Conservation (phyloP, 1,140 invertebrate genomes). For the Drosophila sulfurigaster region DNA sequence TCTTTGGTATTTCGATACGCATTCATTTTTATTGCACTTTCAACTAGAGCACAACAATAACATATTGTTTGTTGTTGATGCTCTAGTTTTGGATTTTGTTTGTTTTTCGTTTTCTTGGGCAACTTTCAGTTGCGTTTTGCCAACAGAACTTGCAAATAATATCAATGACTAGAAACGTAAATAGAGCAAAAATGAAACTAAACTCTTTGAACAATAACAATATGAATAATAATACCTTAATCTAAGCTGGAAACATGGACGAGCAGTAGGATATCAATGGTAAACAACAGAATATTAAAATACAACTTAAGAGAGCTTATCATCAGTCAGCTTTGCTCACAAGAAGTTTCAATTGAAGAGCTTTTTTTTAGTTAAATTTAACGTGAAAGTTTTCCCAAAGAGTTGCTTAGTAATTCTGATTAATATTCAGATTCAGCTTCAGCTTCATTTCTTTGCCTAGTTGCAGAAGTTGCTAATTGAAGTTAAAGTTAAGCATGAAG, state of each 20-base stretch:
- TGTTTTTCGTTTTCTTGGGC: slow-evolving; percentile 29
- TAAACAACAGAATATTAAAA: slow-evolving; percentile 5
- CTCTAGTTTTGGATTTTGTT: slow-evolving; percentile 19
- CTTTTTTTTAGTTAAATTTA: background rate
- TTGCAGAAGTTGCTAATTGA: too few relatives aligned
- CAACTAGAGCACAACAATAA: slow-evolving; percentile 20
- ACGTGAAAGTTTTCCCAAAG: background rate
- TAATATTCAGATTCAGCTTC: too few relatives aligned
- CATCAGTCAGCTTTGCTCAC: background rate
- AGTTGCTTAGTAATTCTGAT: too few relatives aligned
- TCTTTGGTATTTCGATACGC: slow-evolving; percentile 16
- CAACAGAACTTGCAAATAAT: slow-evolving; percentile 61
- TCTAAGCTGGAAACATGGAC: slow-evolving; percentile 49
- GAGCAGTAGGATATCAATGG: slow-evolving; percentile 26
- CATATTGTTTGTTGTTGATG: slow-evolving; percentile 1
- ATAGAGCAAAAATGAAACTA: slow-evolving; percentile 46
- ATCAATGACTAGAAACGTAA: slow-evolving; percentile 24
- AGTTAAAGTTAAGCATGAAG: too few relatives aligned
- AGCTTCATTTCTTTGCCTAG: too few relatives aligned
- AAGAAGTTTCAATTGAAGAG: background rate
- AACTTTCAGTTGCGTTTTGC: slow-evolving; percentile 66
- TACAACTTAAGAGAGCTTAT: background rate
- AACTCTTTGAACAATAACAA: slow-evolving; percentile 63
- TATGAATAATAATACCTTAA: slow-evolving; percentile 52
- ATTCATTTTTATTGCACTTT: slow-evolving; percentile 41